phyloP scores from a whole-genome alignment of 2,888 invertebrate genomes.

The Hermaeophaga mercurialis region DNA sequence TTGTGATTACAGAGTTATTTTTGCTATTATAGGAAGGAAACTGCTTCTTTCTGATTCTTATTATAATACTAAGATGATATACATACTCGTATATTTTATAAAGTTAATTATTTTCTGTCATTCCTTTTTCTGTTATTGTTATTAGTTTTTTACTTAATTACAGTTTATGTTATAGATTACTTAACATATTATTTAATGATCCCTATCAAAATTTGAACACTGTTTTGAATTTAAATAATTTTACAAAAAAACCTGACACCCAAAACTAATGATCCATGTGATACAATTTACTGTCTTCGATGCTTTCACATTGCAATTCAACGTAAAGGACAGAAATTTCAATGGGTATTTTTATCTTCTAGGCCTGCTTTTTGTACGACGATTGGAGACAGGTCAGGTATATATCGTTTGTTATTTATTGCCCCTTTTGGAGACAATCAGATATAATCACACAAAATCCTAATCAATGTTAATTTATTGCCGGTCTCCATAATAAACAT shows the following conservation, averaged over 20 bases:
- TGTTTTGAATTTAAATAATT: constrained; percentile 27
- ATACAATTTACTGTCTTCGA: constrained; percentile 44
- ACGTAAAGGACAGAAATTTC: constrained; percentile 41
- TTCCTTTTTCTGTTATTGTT: too few species aligned
- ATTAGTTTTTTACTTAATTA: too few species aligned
- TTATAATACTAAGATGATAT: too few species aligned
- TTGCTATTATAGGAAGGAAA: too few species aligned
- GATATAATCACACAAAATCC: constrained; percentile 59
- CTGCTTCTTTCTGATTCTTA: too few species aligned
- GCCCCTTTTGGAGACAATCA: constrained; percentile 56
- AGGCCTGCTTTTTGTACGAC: constrained; percentile 27
- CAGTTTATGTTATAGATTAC: too few species aligned
- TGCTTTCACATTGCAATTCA: constrained; percentile 39
- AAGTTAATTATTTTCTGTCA: too few species aligned
- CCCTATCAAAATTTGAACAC: constrained; percentile 2
- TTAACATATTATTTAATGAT: too few species aligned
- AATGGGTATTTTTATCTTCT: constrained; percentile 37
- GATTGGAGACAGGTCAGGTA: constrained; percentile 47
- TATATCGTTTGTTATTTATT: constrained; percentile 56
- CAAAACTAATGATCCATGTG: constrained; percentile 31
- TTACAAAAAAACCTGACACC: constrained; percentile 28
- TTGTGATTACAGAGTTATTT: too few species aligned
- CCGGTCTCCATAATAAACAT: constrained; percentile 57
- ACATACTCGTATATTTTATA: too few species aligned
- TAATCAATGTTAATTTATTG: constrained; percentile 60